These are phyloP conservation scores for Oreonectes daqikongensis DNA, from an alignment of 2,797 vertebrate species.

Conservation along the genomic window DNA sequence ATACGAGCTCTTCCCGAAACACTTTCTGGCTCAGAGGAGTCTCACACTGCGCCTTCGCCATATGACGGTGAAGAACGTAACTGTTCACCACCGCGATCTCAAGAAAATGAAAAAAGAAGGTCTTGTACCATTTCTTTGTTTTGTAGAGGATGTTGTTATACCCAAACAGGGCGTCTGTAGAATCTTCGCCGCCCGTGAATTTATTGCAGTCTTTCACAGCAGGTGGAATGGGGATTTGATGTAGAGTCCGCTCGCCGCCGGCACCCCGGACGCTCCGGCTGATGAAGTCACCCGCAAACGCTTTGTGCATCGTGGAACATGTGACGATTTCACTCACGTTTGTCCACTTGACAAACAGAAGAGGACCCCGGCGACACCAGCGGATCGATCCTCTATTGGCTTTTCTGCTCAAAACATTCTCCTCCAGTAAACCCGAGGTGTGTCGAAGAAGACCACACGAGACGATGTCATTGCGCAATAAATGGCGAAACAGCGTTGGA, in stretches of 20 bases:
- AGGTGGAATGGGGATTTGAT: conserved; percentile 28
- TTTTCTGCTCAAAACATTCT: not conserved
- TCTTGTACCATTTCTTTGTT: conserved; percentile 54
- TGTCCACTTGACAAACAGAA: conserved; percentile 49
- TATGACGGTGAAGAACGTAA: conserved; percentile 48
- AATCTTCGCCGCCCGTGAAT: conserved; percentile 33
- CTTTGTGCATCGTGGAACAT: conserved; percentile 48
- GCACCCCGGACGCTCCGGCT: not conserved
- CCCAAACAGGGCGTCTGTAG: conserved; percentile 30
- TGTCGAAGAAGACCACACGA: conserved; percentile 3
- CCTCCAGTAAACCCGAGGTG: not conserved
- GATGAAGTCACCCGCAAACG: not conserved
- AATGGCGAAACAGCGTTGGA: conserved; percentile 53
- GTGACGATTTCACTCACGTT: conserved; percentile 37
- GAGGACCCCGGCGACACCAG: conserved; percentile 38
- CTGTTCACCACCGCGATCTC: conserved; percentile 43
- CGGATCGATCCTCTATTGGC: conserved; percentile 33
- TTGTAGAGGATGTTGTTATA: conserved; percentile 47
- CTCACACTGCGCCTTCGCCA: not conserved
- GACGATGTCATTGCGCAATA: conserved; percentile 54
- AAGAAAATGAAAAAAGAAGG: conserved; percentile 47
- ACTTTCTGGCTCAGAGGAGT: not conserved
- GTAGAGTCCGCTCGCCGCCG: conserved; percentile 8
- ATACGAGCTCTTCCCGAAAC: conserved; percentile 27
- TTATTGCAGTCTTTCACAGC: conserved; percentile 50